Evolutionary conservation across 1,140 invertebrate genomes (phyloP), one percentile per base, ranked within the genome.

Genomic region (Zaprionus lachaisei): DNA sequence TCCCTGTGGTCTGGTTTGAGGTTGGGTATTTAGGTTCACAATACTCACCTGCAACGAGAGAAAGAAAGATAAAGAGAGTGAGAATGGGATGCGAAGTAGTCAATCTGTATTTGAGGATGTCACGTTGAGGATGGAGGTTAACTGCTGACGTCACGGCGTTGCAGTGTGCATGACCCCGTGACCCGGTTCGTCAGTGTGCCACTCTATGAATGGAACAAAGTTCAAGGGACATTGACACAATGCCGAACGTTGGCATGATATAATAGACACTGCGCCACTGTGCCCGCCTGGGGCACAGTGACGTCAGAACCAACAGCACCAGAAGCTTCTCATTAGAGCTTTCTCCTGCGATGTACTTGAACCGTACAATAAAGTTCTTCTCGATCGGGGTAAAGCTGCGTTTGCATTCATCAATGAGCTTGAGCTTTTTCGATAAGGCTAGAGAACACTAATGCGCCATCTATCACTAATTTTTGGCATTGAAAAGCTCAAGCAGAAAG

Each of bases 31-130:
- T 11, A 20, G 38, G 7, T 75, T 68, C 15, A 7, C 41, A 26
- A 47, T n/a, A 87, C 84, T 87, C 75, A 87, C 84, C 84, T 89
- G 81, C 24, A 87, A 87, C 17, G 73, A 87, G 37, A 87, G 31
- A 79, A 15, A 57, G 31, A 26, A 11, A 37, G 5, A 67, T 15
- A 41, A 5, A 41, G 38, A 41, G 38, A 41, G 38, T 41, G 6
- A 62, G 37, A 49, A 31, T 37, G 15, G 54, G 28, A 60, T 47
- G 38, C 22, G 38, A 41, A 62, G 68, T 77, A 77, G 56, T 69
- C 22, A 68, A 73, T 37, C 62, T 56, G 20, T 24, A 47, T 5
- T 49, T 58, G 41, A 60, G 26, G n/a, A 61, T 31, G 56, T 47
- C 20, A 55, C 22, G 22, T 9, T 12, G 12, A 41, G 62, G 20